Percentiles rank a stretch among this genome's conserved stretches.
Conservation (phyloP, 2,797 vertebrate species). For the Alcedo quadribrachys region DNA sequence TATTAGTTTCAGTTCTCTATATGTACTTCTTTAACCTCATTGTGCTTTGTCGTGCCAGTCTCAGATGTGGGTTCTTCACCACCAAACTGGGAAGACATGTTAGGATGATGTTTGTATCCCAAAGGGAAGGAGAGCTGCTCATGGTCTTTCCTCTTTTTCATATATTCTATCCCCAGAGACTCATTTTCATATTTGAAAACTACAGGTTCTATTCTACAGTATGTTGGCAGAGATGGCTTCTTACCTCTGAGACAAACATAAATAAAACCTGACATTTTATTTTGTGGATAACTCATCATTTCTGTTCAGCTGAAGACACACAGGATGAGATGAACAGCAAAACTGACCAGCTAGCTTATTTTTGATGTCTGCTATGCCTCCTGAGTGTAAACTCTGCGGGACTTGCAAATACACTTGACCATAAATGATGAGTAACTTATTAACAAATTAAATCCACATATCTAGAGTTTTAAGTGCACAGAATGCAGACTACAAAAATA, state of each 20-base stretch:
- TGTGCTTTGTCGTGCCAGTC: background rate
- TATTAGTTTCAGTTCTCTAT: background rate
- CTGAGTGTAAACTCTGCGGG: background rate
- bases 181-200: background rate
- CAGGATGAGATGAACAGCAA: background rate
- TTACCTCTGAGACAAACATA: background rate
- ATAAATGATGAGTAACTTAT: background rate
- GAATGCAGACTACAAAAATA: background rate
- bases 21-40: background rate
- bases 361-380: background rate
- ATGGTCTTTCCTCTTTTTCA: background rate
- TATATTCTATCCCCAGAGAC: background rate
- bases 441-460: background rate
- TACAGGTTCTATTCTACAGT: background rate
- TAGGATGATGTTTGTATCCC: background rate
- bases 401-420: background rate
- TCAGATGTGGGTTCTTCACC: background rate
- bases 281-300: conserved; percentile 13
- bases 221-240: background rate
- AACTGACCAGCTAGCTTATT: background rate
- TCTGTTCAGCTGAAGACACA: conserved; percentile 22
- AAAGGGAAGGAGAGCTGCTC: background rate
- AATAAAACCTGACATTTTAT: conserved; percentile 11
- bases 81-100: background rate
- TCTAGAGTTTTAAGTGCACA: background rate